Evolutionary conservation across 2,113 vertebrate genomes (phyloP).

Genomic region (Martes martes): DNA sequence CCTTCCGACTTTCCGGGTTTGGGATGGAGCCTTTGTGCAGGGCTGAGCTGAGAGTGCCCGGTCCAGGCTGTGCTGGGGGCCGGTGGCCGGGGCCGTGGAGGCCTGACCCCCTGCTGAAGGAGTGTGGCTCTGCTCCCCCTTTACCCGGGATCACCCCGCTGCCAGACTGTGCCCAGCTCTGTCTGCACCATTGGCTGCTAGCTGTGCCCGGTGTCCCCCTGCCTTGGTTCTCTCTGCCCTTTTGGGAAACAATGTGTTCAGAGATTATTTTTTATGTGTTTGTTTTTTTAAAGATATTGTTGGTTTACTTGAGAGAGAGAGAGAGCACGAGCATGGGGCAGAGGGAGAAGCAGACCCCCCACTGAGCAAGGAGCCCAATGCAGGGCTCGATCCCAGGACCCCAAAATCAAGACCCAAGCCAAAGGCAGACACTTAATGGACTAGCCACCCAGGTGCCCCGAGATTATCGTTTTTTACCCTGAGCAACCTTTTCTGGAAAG

Average conservation of each 20-base stretch:
- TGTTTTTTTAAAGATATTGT: neutral
- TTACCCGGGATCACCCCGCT: neutral
- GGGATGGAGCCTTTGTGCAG: neutral
- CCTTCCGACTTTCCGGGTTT: neutral
- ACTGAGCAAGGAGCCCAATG: neutral
- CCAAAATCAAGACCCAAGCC: neutral
- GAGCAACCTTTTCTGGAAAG: too few species aligned
- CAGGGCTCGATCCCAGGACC: neutral
- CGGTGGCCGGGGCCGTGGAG: fast-evolving
- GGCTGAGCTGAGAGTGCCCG: neutral
- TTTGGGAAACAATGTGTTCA: neutral
- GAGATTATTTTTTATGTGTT: neutral
- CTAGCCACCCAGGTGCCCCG: too few species aligned
- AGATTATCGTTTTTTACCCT: neutral
- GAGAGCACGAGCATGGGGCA: too few species aligned
- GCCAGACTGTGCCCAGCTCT: neutral
- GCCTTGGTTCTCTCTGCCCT: neutral
- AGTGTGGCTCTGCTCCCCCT: neutral
- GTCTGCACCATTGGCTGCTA: neutral
- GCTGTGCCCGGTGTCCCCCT: neutral
- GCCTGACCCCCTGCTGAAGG: neutral
- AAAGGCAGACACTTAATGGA: too few species aligned
- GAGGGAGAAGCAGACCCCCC: neutral
- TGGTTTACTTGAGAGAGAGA: neutral
- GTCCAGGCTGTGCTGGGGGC: fast-evolving